phyloP scores from a whole-genome alignment of 2,113 vertebrate species.

The Passerina amoena region DNA sequence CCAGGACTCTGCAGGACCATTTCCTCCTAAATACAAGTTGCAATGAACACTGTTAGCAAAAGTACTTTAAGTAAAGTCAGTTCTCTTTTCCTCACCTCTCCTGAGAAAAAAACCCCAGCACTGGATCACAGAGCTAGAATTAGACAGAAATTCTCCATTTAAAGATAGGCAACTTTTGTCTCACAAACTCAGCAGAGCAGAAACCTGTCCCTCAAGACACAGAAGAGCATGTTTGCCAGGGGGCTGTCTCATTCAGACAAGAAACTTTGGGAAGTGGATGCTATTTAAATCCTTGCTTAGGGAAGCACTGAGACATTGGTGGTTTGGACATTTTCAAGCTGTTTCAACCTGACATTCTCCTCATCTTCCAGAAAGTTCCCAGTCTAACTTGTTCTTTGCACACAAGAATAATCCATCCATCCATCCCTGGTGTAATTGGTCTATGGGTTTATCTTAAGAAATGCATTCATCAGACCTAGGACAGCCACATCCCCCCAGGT shows the following conservation, averaged over 20 bases:
- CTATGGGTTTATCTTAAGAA: not conserved
- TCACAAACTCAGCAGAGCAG: not conserved
- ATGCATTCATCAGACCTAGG: not conserved
- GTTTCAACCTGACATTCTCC: not conserved
- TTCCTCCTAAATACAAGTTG: not conserved
- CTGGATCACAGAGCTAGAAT: not conserved
- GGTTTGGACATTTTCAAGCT: not conserved
- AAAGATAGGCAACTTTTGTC: not conserved
- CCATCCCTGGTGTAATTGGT: not conserved
- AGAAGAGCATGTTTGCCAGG: not conserved
- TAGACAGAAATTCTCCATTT: not conserved
- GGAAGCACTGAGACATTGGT: not conserved
- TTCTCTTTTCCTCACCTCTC: not conserved
- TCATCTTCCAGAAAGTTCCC: not conserved
- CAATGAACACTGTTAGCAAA: not conserved
- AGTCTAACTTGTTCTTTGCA: not conserved
- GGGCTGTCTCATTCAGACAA: not conserved
- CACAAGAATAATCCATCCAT: not conserved
- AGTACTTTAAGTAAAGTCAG: not conserved
- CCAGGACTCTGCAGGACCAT: not conserved
- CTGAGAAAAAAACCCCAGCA: not conserved
- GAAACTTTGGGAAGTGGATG: not conserved
- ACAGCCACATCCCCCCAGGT: not conserved
- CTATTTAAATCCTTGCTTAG: not conserved
- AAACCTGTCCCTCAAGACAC: not conserved